phyloP scores from a whole-genome alignment of 2,113 vertebrate species.

The Mustela lutreola region DNA sequence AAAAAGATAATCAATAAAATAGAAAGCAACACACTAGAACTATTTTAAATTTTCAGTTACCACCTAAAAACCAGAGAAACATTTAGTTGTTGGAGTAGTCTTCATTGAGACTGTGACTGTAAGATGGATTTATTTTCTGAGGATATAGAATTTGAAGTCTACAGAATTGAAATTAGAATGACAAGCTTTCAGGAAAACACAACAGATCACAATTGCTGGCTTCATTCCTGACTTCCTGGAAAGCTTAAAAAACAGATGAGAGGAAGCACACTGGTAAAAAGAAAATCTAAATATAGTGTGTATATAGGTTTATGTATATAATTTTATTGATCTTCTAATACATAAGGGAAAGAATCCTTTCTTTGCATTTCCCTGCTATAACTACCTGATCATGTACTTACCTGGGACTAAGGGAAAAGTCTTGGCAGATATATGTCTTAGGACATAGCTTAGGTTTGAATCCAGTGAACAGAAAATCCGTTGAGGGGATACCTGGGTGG shows the following conservation, averaged over 20 bases:
- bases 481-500: too few species aligned
- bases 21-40: neutral
- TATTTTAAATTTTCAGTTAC: neutral
- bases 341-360: neutral
- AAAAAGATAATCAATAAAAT: neutral
- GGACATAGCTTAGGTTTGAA: neutral
- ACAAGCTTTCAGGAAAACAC: neutral
- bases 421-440: neutral
- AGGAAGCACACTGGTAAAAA: neutral
- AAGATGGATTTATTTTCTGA: conserved; percentile 4
- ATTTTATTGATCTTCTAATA: neutral
- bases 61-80: neutral
- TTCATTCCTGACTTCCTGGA: neutral
- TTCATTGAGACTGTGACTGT: neutral
- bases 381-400: neutral
- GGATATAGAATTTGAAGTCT: neutral
- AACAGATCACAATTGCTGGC: neutral
- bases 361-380: neutral
- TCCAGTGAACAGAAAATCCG: neutral
- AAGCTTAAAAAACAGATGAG: neutral
- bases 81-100: neutral
- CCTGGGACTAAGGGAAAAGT: neutral
- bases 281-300: neutral
- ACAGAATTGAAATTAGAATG: neutral
- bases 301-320: neutral